phyloP scores from a whole-genome alignment of 2,797 vertebrate species.

The Babyrousa celebensis region DNA sequence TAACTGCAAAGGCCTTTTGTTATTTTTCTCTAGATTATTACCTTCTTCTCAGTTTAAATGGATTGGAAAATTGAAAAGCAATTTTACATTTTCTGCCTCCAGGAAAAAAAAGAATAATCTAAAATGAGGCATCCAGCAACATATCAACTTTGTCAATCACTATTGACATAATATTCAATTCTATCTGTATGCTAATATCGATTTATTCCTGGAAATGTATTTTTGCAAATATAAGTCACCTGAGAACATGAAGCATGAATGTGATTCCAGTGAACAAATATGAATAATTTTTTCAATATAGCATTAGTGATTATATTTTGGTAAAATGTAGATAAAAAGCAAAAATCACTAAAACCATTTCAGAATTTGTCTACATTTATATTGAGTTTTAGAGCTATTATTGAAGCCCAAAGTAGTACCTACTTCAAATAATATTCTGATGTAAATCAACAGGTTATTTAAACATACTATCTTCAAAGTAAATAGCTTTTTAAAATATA shows the following conservation, averaged over 20 bases:
- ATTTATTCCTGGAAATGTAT: slow-evolving; percentile 87
- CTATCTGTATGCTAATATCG: slow-evolving; percentile 91
- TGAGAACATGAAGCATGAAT: slow-evolving; percentile 81
- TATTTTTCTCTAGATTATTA: slow-evolving; percentile 89
- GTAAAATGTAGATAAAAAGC: slow-evolving; percentile 75
- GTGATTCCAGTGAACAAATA: slow-evolving; percentile 85
- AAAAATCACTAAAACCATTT: slow-evolving; percentile 59
- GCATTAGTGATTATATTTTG: slow-evolving; percentile 70
- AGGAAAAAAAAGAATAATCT: slow-evolving; percentile 87
- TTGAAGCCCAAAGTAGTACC: slow-evolving; percentile 65
- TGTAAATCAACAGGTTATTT: slow-evolving; percentile 54
- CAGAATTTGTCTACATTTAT: slow-evolving; percentile 33
- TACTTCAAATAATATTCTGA: slow-evolving; percentile 18
- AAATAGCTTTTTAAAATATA: slow-evolving; percentile 51
- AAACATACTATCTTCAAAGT: neutral
- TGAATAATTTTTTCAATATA: slow-evolving; percentile 65
- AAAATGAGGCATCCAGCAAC: slow-evolving; percentile 87
- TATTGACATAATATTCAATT: slow-evolving; percentile 89
- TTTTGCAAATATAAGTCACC: slow-evolving; percentile 85
- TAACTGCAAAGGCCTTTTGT: slow-evolving; percentile 84
- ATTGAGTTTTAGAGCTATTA: slow-evolving; percentile 67
- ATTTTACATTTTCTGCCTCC: slow-evolving; percentile 89
- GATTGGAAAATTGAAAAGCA: slow-evolving; percentile 90
- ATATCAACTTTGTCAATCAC: slow-evolving; percentile 89
- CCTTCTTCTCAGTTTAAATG: slow-evolving; percentile 89